A percentile compares a stretch with the other conserved stretches of the same genome.
phyloP scores from a whole-genome alignment of 2,113 vertebrate genomes.

The Syngnathus typhle region DNA sequence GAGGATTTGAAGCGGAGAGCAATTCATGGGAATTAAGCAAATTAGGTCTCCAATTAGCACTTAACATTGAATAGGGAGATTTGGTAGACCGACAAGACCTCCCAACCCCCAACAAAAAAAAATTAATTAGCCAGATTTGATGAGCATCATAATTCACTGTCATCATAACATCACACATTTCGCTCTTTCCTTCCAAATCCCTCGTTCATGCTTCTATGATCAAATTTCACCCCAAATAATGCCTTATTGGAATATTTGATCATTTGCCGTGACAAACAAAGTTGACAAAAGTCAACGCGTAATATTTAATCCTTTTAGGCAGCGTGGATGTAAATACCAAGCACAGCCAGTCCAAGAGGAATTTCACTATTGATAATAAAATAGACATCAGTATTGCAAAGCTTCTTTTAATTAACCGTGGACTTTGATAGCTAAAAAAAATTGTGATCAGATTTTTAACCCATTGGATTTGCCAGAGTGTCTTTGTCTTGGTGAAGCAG shows the following conservation, averaged over 20 bases:
- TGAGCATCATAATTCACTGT: constrained; percentile 38
- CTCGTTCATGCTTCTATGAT: constrained; percentile 40
- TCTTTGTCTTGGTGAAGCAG: neutral
- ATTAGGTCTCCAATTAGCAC: constrained; percentile 70
- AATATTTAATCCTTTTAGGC: constrained; percentile 61
- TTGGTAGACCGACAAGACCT: constrained; percentile 25
- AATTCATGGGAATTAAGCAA: constrained; percentile 74
- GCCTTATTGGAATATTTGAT: constrained; percentile 61
- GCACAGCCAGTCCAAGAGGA: constrained; percentile 60
- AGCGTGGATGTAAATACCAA: constrained; percentile 63
- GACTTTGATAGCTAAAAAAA: neutral
- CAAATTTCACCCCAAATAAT: constrained; percentile 57
- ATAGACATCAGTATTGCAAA: constrained; percentile 29
- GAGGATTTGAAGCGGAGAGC: constrained; percentile 70
- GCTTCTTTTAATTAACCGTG: neutral
- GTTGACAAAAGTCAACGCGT: constrained; percentile 63
- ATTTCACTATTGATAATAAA: constrained; percentile 60
- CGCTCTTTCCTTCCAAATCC: constrained; percentile 19
- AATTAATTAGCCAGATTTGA: constrained; percentile 69
- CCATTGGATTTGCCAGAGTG: neutral
- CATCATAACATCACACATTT: constrained; percentile 5
- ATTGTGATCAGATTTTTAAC: neutral
- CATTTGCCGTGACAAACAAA: constrained; percentile 62
- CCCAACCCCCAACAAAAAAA: constrained; percentile 9
- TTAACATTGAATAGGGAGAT: constrained; percentile 65